phyloP scores from a whole-genome alignment of 1,140 invertebrate species.

The Thereuonema tuberculata region DNA sequence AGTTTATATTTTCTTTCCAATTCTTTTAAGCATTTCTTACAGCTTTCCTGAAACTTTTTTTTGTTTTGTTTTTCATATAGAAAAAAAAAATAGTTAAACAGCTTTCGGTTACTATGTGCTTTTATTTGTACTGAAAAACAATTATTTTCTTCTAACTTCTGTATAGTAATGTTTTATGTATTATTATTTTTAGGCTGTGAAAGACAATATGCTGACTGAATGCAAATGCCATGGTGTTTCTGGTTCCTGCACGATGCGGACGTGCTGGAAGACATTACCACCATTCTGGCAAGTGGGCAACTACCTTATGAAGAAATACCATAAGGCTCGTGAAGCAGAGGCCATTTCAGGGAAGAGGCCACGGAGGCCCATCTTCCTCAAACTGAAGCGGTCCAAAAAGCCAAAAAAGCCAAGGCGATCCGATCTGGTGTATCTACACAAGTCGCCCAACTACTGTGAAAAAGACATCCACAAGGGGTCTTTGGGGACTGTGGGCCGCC shows the following conservation, averaged over 20 bases:
- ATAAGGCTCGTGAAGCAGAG: slow-evolving; percentile 58
- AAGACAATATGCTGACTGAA: slow-evolving; percentile 60
- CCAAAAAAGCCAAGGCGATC: slow-evolving; percentile 49
- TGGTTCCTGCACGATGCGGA: slow-evolving; percentile 84
- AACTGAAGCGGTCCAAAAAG: slow-evolving; percentile 24
- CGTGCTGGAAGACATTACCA: slow-evolving; percentile 82
- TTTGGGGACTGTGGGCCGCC: slow-evolving; percentile 66
- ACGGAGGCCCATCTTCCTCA: slow-evolving; percentile 20
- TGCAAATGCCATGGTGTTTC: slow-evolving; percentile 96
- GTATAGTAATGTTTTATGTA: no score
- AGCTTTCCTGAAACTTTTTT: no score
- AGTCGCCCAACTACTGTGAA: slow-evolving; percentile 86
- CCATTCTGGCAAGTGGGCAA: slow-evolving; percentile 70
- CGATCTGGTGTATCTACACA: slow-evolving; percentile 75
- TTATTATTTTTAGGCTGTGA: slow-evolving; percentile 53
- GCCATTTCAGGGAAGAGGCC: slow-evolving; percentile 33
- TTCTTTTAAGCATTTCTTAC: no score
- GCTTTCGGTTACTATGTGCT: no score
- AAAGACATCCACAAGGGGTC: slow-evolving; percentile 54
- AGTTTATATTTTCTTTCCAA: no score
- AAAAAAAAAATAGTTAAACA: no score
- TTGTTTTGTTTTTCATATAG: no score
- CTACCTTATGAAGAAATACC: slow-evolving; percentile 66
- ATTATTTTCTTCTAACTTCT: no score
- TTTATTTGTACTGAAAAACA: no score